Conservation (phyloP, 2,113 vertebrate species). For the Rhodinocichla rosea region DNA sequence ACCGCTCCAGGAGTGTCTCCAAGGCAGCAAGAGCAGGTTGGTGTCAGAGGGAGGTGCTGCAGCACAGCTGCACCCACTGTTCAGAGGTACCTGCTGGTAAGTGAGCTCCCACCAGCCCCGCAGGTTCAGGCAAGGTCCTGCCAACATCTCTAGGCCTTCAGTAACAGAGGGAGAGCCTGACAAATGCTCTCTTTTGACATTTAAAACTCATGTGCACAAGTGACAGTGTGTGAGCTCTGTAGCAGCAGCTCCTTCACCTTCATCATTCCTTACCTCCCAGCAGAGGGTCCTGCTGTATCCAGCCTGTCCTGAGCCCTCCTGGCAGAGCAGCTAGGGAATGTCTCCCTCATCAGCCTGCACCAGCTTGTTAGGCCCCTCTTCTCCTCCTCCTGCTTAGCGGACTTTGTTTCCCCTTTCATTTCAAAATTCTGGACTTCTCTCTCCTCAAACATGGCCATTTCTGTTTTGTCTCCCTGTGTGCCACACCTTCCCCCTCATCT, state of each 20-base stretch:
- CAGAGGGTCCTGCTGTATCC: neutral
- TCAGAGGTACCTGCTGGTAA: neutral
- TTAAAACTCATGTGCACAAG: neutral
- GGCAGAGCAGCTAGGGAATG: neutral
- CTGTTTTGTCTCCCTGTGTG: neutral
- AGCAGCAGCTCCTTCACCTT: neutral
- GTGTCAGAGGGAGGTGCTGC: neutral
- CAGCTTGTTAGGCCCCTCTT: neutral
- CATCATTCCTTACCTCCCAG: neutral
- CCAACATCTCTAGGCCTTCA: neutral
- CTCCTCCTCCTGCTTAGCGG: neutral
- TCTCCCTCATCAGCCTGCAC: fast-evolving
- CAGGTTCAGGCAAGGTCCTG: neutral
- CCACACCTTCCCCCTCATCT: no score
- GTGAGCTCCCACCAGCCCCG: neutral
- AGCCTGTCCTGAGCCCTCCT: neutral
- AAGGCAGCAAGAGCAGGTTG: neutral
- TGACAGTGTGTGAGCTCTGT: fast-evolving
- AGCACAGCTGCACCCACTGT: fast-evolving
- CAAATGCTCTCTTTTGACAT: neutral
- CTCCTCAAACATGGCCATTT: no score
- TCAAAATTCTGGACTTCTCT: neutral
- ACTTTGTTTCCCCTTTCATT: neutral
- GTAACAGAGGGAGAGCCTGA: neutral
- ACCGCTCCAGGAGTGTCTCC: fast-evolving